Percentiles rank a stretch among this genome's conserved stretches.
phyloP scores from a whole-genome alignment of 2,888 invertebrate species.

The Aspidiotus destructor region DNA sequence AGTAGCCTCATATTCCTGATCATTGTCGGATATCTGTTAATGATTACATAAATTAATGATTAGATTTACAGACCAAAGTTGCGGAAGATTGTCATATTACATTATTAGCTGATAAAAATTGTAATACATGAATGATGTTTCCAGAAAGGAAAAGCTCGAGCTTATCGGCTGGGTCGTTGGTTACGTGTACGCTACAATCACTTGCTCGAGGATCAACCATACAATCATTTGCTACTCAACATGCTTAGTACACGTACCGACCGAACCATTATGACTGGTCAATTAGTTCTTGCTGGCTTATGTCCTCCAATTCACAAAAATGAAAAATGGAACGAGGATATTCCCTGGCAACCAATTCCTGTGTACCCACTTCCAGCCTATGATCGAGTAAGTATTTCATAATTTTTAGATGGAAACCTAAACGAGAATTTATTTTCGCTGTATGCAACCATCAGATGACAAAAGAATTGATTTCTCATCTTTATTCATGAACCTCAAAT shows the following conservation, averaged over 20 bases:
- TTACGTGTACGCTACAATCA: conserved; percentile 42
- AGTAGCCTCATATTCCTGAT: no score
- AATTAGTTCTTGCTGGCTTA: conserved; percentile 60
- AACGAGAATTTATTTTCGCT: no score
- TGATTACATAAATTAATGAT: no score
- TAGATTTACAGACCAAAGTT: no score
- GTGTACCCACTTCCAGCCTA: conserved; percentile 43
- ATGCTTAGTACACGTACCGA: conserved; percentile 77
- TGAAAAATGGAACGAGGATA: conserved; percentile 40
- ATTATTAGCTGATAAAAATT: no score
- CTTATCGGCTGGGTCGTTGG: conserved; percentile 43
- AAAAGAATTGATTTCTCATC: no score
- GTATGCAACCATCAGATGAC: no score
- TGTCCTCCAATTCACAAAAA: conserved; percentile 40
- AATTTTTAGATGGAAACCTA: no score
- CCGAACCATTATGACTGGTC: conserved; percentile 80
- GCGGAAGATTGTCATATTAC: no score
- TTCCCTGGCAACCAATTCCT: conserved; percentile 50
- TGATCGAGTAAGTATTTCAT: conserved; percentile 48
- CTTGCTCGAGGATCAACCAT: conserved; percentile 44
- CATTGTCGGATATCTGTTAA: no score
- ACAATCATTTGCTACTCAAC: conserved; percentile 50
- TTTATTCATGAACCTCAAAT: no score
- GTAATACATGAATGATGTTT: not conserved
- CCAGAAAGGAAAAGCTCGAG: conserved; percentile 43